Base-by-base conservation (phyloP, 2,888 invertebrate species). In the Ametastegia equiseti region DNA sequence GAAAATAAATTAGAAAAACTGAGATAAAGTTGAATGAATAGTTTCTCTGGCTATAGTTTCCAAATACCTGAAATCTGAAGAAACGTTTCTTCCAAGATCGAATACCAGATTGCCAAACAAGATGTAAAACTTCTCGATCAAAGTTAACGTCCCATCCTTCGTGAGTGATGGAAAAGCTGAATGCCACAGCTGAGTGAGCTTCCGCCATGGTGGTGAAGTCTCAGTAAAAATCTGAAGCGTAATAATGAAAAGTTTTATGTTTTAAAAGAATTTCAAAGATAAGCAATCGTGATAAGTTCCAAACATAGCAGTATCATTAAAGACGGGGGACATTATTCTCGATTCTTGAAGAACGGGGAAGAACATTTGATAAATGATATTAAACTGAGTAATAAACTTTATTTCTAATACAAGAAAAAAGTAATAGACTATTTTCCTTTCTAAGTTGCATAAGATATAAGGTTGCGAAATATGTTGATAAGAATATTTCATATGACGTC, bases 71-170 rank as follows among this genome's bases (percentile, higher is more conserved):
- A 91, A 98, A 97, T 89, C 98, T 94, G 2, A 96, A 97, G 42
- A 98, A 92, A 54, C 98, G 94, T 90, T 98, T 98, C 91, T 98
- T 98, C 98, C 98, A 99, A 0, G 99, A 98, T 69, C 99, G 94
- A 6, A 98, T 92, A 65, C 99, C 99, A 33, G 98, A 98, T 88
- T 97, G 95, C 97, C 98, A 98, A 69, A 99, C 97, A 71, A 99
- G 95, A 90, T 97, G 96, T 13, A 99, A 94, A 6, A 99, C 98
- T 93, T 99, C 99, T 82, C 98, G 95, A 92, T 99, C 99, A 91
- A 99, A 98, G 92, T 99, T 98, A 79, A 99, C 97, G 90, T 98
- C 97, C 94, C 99, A 97, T 86, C 99, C 99, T 91, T 99, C 99
- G 91, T 99, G 99, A 83, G 98, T 98, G 88, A 99, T 98, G 71